These are phyloP conservation scores for Gila robusta DNA, from an alignment of 2,797 vertebrate species.

Conservation along the genomic window DNA sequence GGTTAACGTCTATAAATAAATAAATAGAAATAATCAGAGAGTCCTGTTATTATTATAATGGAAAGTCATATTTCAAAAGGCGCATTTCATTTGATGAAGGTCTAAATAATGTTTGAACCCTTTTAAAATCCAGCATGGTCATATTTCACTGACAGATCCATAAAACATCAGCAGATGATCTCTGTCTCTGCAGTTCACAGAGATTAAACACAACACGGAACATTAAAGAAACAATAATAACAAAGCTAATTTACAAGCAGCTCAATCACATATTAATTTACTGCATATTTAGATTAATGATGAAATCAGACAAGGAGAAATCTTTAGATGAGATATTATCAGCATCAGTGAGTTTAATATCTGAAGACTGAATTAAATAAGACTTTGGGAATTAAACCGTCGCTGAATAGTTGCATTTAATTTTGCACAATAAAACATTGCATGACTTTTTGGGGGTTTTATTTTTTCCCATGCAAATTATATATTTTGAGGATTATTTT, in stretches of 20 bases:
- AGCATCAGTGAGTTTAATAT: neutral
- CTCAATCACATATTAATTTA: neutral
- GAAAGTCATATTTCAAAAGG: neutral
- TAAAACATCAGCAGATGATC: conserved; percentile 75
- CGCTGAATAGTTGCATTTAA: neutral
- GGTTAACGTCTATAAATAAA: neutral
- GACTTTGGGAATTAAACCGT: too few relatives aligned
- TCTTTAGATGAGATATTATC: neutral
- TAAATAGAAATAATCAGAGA: neutral
- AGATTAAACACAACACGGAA: neutral
- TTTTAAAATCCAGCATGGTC: conserved; percentile 66
- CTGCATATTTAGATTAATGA: neutral
- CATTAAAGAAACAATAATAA: neutral
- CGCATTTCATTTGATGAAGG: conserved; percentile 28
- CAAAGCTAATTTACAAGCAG: neutral
- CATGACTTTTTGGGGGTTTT: too few relatives aligned
- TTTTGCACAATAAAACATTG: neutral
- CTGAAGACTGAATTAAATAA: neutral
- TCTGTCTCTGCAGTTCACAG: neutral
- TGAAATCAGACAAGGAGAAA: neutral
- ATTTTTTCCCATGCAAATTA: accelerated
- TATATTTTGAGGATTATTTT: neutral
- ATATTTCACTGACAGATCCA: conserved; percentile 80
- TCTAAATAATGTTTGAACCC: conserved; percentile 22
- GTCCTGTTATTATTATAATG: neutral